Evolutionary conservation across 2,888 invertebrate genomes (phyloP), one percentile per base, ranked within the genome.

Genomic region (Latrodectus hesperus): DNA sequence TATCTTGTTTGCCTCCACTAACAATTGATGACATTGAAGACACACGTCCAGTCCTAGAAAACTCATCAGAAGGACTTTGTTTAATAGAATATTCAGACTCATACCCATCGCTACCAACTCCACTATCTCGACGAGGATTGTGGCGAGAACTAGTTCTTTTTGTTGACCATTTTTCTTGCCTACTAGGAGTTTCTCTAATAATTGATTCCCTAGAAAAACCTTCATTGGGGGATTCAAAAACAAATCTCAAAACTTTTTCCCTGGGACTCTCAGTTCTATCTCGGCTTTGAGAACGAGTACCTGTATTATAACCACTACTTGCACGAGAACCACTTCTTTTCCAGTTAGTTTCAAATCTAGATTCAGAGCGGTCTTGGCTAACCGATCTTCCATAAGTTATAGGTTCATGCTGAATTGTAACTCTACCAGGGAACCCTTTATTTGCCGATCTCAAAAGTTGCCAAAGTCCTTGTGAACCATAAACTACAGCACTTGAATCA

Each of bases 401-500:
- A 11, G 84, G 84, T 26, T 83, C 83, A 12, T 79, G 83, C 52
- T 82, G 87, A 53, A 76, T 77, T 12, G 79, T 87, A 6, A 86
- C 72, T 55, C 83, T 55, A 4, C 80, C 60, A 65, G 89, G 89
- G n/a, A 86, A 53, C 3, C 77, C 80, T 55, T 73, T 79, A 53
- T 89, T 88, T 12, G 84, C 81, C n/a, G 89, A 77, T 60, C 84
- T 53, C 51, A 89, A 55, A 16, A 89, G 70, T 49, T 89, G 85
- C 88, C 83, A 88, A 11, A 89, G 71, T 26, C 89, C 89, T 70
- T 89, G 88, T 4, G 89, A 89, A 22, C 89, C 88, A 73, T 88
- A 89, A 9, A 88, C 83, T 16, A 86, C 88, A 16, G 89, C 82
- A 53, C 64, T 82, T 17, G 88, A 86, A 71, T 82, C 88, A 73